Conservation (phyloP, 2,888 invertebrate genomes). For the Allophyes oxyacanthae region DNA sequence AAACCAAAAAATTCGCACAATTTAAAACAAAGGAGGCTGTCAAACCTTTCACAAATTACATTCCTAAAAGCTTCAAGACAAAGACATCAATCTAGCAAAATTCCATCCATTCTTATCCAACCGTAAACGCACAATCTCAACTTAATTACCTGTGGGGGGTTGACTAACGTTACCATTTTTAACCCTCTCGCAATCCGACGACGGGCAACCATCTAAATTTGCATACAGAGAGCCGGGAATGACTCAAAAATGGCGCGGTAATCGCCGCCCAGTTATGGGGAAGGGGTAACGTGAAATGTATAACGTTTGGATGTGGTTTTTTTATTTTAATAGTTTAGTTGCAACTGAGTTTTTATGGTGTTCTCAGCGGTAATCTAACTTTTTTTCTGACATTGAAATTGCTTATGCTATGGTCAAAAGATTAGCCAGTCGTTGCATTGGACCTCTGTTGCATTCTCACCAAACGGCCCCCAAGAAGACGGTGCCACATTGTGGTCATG, state of each 20-base stretch:
- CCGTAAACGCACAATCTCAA: constrained; percentile 54
- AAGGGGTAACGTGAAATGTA: constrained; percentile 2
- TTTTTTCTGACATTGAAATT: too few relatives aligned
- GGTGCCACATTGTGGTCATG: too few relatives aligned
- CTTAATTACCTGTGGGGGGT: constrained; percentile 59
- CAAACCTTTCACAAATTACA: constrained; percentile 41
- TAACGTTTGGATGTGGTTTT: constrained; percentile 44
- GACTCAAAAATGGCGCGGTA: constrained; percentile 73
- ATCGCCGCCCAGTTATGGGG: constrained; percentile 61
- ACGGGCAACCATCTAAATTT: constrained; percentile 66
- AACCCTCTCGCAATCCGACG: constrained; percentile 53
- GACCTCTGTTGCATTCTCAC: too few relatives aligned
- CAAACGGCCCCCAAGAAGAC: too few relatives aligned
- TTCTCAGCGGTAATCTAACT: too few relatives aligned
- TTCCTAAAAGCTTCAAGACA: constrained; percentile 41
- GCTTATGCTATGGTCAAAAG: too few relatives aligned
- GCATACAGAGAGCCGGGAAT: constrained; percentile 73
- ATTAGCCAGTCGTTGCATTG: too few relatives aligned
- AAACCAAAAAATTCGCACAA: constrained; percentile 6
- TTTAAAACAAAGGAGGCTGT: constrained; percentile 25
- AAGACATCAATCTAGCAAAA: constrained; percentile 57
- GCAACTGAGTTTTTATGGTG: too few relatives aligned
- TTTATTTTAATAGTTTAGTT: background rate
- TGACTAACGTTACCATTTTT: constrained; percentile 55
- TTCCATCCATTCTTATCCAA: constrained; percentile 45